Evolutionary conservation across 2,797 vertebrate genomes (phyloP).

Genomic region (Chelon labrosus): DNA sequence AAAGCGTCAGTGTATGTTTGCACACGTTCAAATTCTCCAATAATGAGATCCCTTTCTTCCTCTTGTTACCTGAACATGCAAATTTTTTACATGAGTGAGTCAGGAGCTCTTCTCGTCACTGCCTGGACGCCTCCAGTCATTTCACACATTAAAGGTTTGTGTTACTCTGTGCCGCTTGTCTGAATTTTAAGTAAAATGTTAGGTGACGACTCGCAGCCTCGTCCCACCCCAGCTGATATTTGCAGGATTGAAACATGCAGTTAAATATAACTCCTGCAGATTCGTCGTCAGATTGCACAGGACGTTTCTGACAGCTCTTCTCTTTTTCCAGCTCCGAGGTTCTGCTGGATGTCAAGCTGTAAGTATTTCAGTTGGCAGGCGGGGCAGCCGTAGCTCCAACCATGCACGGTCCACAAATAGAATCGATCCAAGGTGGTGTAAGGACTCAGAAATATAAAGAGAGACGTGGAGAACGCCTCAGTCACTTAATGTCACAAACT

Average conservation of each 20-base stretch:
- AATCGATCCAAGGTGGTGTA: no score
- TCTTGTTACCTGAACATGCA: slow-evolving; percentile 14
- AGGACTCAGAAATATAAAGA: neutral
- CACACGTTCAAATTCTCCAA: neutral
- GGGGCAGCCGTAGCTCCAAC: slow-evolving; percentile 25
- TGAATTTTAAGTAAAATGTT: no score
- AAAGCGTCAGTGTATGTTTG: neutral
- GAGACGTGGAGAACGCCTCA: no score
- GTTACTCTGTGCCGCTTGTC: no score
- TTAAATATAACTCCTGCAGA: neutral
- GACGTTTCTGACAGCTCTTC: slow-evolving; percentile 11
- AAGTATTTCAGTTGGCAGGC: slow-evolving; percentile 6
- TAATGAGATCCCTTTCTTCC: slow-evolving; percentile 2
- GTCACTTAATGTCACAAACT: no score
- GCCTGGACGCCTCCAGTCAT: neutral
- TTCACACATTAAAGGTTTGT: no score
- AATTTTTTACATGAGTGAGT: neutral
- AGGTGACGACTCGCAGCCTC: neutral
- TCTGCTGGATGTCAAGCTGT: slow-evolving; percentile 1
- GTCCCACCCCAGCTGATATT: slow-evolving; percentile 14
- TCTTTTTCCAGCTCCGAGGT: neutral
- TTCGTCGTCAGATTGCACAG: no score
- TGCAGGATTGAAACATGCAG: slow-evolving; percentile 7
- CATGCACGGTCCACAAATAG: slow-evolving; percentile 17
- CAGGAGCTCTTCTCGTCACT: neutral